Percentiles rank a stretch among this genome's conserved stretches.
phyloP scores from a whole-genome alignment of 2,113 vertebrate species.

The Platysteira castanea region DNA sequence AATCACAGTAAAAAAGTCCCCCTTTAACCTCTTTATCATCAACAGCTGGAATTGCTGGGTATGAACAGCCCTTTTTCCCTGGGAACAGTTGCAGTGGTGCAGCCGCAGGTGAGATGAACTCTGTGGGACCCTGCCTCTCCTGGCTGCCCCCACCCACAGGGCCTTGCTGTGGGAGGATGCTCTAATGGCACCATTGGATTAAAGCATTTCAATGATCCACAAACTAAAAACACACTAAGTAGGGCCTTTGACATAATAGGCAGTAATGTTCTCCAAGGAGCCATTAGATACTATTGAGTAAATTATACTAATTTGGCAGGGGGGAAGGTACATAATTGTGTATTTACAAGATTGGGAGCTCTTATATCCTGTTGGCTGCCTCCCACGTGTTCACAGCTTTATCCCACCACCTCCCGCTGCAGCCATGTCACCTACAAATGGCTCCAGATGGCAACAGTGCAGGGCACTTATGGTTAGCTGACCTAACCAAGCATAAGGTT shows the following conservation, averaged over 20 bases:
- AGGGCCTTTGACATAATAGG: neutral
- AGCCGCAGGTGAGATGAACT: neutral
- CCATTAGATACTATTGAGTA: conserved; percentile 5
- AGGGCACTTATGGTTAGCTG: neutral
- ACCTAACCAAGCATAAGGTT: neutral
- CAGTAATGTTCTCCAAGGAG: conserved; percentile 22
- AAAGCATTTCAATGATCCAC: neutral
- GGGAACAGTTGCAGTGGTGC: neutral
- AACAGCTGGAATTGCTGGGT: neutral
- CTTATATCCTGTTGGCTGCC: neutral
- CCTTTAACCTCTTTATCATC: neutral
- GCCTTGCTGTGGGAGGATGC: neutral
- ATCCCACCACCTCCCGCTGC: neutral
- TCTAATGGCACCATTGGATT: neutral
- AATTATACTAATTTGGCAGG: neutral
- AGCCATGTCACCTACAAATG: neutral
- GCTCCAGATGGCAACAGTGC: neutral
- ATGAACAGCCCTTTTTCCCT: neutral
- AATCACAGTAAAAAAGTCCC: neutral
- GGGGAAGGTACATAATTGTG: neutral
- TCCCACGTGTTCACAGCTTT: neutral
- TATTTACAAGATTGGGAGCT: neutral
- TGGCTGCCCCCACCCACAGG: neutral
- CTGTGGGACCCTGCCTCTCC: neutral
- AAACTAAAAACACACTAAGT: neutral